Evolutionary conservation across 2,113 vertebrate species (phyloP).

Genomic region (Protobothrops mucrosquamatus): DNA sequence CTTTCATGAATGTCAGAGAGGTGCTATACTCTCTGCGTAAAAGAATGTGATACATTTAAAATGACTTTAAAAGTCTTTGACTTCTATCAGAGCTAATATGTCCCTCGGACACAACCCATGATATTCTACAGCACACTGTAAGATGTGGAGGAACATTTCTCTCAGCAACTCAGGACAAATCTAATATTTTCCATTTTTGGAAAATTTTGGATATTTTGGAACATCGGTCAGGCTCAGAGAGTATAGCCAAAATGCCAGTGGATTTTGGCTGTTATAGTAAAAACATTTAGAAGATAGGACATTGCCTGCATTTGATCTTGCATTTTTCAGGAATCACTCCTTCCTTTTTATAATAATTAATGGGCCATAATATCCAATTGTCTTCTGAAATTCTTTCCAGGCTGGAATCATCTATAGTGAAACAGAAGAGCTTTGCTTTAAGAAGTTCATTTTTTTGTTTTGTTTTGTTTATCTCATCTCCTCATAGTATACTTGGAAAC

Average conservation of each 20-base stretch:
- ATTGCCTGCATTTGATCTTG: neutral
- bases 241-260: neutral
- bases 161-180: neutral
- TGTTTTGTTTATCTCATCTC: conserved; percentile 4
- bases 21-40: neutral
- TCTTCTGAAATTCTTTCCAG: neutral
- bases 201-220: neutral
- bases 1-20: neutral
- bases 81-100: neutral
- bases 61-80: neutral
- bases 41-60: neutral
- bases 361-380: neutral
- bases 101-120: neutral
- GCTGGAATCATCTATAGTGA: neutral
- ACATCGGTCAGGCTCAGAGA: neutral
- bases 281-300: neutral
- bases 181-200: neutral
- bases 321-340: neutral
- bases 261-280: neutral
- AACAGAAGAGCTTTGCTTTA: conserved; percentile 11
- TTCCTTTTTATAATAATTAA: neutral
- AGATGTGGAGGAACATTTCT: neutral
- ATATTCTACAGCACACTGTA: neutral
- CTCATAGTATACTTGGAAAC: conserved; percentile 29
- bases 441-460: conserved; percentile 17